Evolutionary conservation across 2,113 vertebrate species (phyloP), one percentile per base, ranked within the genome.

Genomic region (Toxotes jaculatrix): DNA sequence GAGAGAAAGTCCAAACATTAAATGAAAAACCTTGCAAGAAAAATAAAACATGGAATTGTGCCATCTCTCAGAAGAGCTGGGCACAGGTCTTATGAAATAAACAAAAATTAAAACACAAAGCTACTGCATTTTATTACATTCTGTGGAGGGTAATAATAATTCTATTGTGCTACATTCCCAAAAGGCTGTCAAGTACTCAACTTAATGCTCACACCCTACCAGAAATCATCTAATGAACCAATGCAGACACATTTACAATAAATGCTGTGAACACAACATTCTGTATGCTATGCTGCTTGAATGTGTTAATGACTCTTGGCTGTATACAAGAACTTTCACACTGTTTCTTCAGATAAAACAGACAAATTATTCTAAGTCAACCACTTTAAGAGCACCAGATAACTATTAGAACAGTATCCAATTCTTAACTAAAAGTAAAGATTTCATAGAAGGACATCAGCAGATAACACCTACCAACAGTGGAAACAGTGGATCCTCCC

Each of bases 401-500:
- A 4, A 66, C 21, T 40, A 63, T 9, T 9, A 59, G 8, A 38
- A 57, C 17, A 27, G 2, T 19, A 42, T 65, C 8, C 7, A 19
- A 16, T 43, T 47, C 3, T 19, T 49, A 36, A 14, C 5, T 3
- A n/a, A 66, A 40, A 62, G 13, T 56, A 43, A 51, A 3, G 14
- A 70, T 55, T 36, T 16, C 21, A 69, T 8, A 38, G 32, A 70
- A 74, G 32, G 8, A 42, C 40, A 0, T 34, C 38, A 45, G 27
- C 14, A 64, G 34, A 27, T 7, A 27, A 77, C 3, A 81, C 98
- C 89, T 94, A 99, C 98, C 98, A 84, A 99, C 97, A 78, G 97
- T 99, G 55, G 98, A 98, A 87, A 99, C 95, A 3, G 96, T 96
- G 17, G 97, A 97, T 43, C 97, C 97, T 23, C 96, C 96, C 85